phyloP scores from a whole-genome alignment of 2,113 vertebrate species.

The Pangasianodon hypophthalmus region DNA sequence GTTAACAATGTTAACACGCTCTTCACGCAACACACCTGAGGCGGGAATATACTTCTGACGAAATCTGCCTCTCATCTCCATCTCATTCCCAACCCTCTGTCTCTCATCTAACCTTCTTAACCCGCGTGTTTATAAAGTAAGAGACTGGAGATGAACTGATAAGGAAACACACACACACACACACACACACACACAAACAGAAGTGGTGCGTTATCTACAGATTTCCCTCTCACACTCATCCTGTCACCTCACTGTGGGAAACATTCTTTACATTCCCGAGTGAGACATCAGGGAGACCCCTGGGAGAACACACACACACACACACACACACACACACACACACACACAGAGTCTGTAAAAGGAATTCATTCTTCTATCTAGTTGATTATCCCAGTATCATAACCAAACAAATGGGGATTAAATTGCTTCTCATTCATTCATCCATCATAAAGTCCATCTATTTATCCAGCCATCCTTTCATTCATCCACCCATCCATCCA shows the following conservation, averaged over 20 bases:
- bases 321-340: background rate
- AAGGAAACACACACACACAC: background rate
- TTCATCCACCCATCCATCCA: no score
- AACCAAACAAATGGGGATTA: no score
- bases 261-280: conserved; percentile 25
- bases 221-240: background rate
- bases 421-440: no score
- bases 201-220: background rate
- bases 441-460: no score
- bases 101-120: background rate
- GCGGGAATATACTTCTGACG: background rate
- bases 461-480: no score
- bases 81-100: background rate
- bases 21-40: background rate
- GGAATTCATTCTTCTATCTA: no score
- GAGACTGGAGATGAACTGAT: background rate
- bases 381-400: no score
- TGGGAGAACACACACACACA: background rate
- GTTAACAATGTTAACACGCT: background rate
- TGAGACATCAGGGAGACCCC: background rate
- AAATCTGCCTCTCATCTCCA: background rate
- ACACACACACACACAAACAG: conserved; percentile 2
- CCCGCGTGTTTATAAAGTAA: background rate
- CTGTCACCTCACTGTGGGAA: conserved; percentile 17
- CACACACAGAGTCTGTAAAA: background rate